Conservation (phyloP, 2,888 invertebrate genomes). For the Nomada fucata region DNA sequence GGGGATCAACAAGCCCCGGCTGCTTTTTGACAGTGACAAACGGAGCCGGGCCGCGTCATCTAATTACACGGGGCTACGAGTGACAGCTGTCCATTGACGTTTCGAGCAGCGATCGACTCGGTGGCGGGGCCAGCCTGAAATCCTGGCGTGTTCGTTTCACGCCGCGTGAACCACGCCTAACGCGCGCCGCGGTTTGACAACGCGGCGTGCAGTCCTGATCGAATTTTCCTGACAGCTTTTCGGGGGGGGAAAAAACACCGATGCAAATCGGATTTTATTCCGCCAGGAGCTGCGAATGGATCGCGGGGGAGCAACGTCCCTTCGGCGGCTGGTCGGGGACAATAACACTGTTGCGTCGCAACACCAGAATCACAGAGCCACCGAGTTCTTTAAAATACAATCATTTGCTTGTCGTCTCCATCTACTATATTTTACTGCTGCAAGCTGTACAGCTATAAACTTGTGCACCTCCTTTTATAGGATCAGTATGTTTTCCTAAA, state of each 20-base stretch:
- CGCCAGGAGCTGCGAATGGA: neutral
- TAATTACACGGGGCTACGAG: slow-evolving; percentile 27
- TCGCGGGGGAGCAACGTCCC: neutral
- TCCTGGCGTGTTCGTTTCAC: slow-evolving; percentile 32
- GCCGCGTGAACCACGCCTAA: slow-evolving; percentile 33
- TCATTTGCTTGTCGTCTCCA: too few species aligned
- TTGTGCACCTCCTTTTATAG: too few species aligned
- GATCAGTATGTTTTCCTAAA: too few species aligned
- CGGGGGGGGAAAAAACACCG: slow-evolving; percentile 24
- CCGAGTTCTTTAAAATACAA: too few species aligned
- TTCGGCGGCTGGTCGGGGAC: neutral
- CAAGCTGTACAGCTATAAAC: too few species aligned
- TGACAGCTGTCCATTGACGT: slow-evolving; percentile 34
- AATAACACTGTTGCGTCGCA: neutral
- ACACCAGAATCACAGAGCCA: too few species aligned
- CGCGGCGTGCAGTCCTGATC: slow-evolving; percentile 34
- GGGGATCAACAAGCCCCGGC: slow-evolving; percentile 22
- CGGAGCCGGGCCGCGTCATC: slow-evolving; percentile 26
- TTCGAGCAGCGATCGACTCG: neutral
- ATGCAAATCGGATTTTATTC: slow-evolving; percentile 48
- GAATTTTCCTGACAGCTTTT: slow-evolving; percentile 37
- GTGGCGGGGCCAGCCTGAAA: neutral
- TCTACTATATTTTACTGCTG: too few species aligned
- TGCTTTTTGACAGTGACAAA: slow-evolving; percentile 45
- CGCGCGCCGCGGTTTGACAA: slow-evolving; percentile 47